phyloP scores from a whole-genome alignment of 2,888 invertebrate genomes.

The Tortrix viridana region DNA sequence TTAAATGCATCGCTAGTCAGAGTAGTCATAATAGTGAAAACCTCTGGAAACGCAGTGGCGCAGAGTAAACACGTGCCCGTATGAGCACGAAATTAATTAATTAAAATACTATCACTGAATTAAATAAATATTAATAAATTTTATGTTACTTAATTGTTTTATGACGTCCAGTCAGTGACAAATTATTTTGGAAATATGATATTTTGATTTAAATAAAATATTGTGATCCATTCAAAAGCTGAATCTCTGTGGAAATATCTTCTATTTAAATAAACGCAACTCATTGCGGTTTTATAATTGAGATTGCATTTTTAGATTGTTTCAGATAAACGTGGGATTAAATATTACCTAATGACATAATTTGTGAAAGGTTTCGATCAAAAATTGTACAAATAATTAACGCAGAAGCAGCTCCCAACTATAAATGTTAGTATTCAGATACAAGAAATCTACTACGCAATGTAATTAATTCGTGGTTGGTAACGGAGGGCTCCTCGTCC shows the following conservation, averaged over 20 bases:
- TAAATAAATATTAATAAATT: slow-evolving; percentile 51
- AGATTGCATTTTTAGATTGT: slow-evolving; percentile 19
- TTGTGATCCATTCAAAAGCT: slow-evolving; percentile 38
- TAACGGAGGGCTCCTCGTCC: slow-evolving; percentile 62
- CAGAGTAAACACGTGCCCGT: slow-evolving; percentile 46
- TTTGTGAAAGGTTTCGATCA: slow-evolving; percentile 4
- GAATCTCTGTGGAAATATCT: slow-evolving; percentile 44
- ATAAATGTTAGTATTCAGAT: slow-evolving; percentile 42
- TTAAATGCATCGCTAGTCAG: slow-evolving; percentile 9
- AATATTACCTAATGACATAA: slow-evolving; percentile 9
- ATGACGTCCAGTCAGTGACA: slow-evolving; percentile 47
- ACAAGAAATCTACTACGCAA: slow-evolving; percentile 58
- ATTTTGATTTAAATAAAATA: slow-evolving; percentile 44
- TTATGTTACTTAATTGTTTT: slow-evolving; percentile 54
- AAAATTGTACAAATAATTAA: slow-evolving; percentile 1
- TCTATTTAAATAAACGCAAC: slow-evolving; percentile 41
- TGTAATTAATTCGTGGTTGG: slow-evolving; percentile 74
- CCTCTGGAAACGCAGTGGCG: slow-evolving; percentile 36
- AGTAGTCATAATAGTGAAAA: neutral
- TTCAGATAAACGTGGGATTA: neutral
- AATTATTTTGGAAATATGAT: slow-evolving; percentile 50
- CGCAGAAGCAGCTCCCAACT: slow-evolving; percentile 30
- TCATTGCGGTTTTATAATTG: slow-evolving; percentile 40
- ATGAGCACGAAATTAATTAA: slow-evolving; percentile 53
- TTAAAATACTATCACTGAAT: slow-evolving; percentile 51